Evolutionary conservation across 2,113 vertebrate species (phyloP).

Genomic region (Acrocephalus arundinaceus): DNA sequence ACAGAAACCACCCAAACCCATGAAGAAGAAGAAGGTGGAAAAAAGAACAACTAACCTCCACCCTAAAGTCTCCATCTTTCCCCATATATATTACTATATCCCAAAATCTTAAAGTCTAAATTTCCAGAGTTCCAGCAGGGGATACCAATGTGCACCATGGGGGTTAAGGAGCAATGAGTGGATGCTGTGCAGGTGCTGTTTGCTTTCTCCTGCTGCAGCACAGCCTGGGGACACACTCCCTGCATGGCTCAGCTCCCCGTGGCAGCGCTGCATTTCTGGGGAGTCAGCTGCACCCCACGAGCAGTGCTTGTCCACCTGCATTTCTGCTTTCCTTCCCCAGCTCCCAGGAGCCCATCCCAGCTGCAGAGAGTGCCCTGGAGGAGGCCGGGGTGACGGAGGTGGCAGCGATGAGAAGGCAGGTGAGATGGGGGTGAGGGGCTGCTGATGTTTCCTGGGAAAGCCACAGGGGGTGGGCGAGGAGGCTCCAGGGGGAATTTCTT

Average conservation of each 20-base stretch:
- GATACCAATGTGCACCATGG: not conserved
- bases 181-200: not conserved
- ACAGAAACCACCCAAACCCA: too few species aligned
- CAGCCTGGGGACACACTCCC: not conserved
- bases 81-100: too few species aligned
- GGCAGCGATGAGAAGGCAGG: constrained; percentile 58
- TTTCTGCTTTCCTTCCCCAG: constrained; percentile 21
- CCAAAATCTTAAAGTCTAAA: too few species aligned
- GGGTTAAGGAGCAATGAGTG: not conserved
- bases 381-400: constrained; percentile 16
- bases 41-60: too few species aligned
- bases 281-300: not conserved
- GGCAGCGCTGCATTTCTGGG: fast-evolving
- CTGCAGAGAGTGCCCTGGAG: not conserved
- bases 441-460: not conserved
- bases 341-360: not conserved
- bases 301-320: not conserved
- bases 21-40: too few species aligned
- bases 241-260: fast-evolving
- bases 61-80: too few species aligned
- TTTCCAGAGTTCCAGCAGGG: too few species aligned
- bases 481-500: not conserved
- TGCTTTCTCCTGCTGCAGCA: not conserved
- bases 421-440: not conserved
- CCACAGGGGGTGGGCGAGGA: not conserved